Evolutionary conservation across 2,113 vertebrate species (phyloP).

Genomic region (Thalassoma bifasciatum): DNA sequence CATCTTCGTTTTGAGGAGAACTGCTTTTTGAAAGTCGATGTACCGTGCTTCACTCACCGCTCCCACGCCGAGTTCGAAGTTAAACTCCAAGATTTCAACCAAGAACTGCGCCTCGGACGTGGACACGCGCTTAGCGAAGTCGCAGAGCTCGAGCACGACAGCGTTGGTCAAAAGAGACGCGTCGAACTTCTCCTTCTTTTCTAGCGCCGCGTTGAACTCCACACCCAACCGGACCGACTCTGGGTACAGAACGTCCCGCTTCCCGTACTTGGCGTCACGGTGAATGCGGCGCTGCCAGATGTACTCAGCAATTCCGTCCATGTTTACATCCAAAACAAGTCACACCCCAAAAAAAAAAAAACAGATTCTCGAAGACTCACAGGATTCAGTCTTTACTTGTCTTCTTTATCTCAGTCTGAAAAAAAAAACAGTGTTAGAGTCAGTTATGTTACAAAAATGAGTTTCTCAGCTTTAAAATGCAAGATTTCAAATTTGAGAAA

Average conservation of each 20-base stretch:
- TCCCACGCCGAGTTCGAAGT: conserved; percentile 26
- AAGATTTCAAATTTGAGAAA: too few species aligned
- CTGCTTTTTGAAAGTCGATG: not conserved
- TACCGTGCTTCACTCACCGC: not conserved
- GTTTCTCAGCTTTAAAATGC: too few species aligned
- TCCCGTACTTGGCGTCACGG: conserved; percentile 7
- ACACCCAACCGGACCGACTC: conserved; percentile 12
- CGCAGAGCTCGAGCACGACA: conserved; percentile 47
- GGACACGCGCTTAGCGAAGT: conserved; percentile 30
- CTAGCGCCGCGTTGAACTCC: conserved; percentile 46
- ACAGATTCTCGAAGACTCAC: accelerated
- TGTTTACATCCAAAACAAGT: not conserved
- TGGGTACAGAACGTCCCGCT: conserved; percentile 13
- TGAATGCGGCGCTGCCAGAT: conserved; percentile 53
- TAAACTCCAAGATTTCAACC: conserved; percentile 50
- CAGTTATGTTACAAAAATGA: too few species aligned
- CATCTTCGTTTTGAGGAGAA: not conserved
- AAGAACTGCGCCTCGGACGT: conserved; percentile 34
- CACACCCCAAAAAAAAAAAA: not conserved
- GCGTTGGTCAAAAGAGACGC: conserved; percentile 27
- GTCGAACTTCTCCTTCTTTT: conserved; percentile 40
- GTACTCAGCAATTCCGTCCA: conserved; percentile 20
- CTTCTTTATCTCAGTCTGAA: too few species aligned
- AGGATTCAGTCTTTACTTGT: too few species aligned
- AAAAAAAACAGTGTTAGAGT: too few species aligned